A percentile compares a stretch with the other conserved stretches of the same genome.
These are phyloP conservation scores for Sorex fumeus DNA, from an alignment of 2,113 vertebrate genomes.

Conservation along the genomic window DNA sequence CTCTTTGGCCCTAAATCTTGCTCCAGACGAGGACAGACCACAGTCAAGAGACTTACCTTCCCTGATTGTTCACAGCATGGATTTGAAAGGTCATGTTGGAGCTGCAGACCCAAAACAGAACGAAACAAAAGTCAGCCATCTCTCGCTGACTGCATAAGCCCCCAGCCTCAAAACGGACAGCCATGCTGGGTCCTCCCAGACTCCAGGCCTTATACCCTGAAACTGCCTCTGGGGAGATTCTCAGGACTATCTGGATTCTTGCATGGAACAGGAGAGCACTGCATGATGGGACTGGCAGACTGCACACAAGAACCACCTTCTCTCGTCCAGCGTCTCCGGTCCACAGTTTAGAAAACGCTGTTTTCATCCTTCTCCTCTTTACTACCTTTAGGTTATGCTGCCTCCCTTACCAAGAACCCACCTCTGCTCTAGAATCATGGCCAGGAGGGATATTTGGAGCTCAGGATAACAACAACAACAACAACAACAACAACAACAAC, in stretches of 20 bases:
- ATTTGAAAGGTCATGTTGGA: conserved; percentile 94
- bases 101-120: conserved; percentile 84
- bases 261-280: neutral
- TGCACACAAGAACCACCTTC: neutral
- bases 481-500: too few relatives aligned
- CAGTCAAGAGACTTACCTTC: conserved; percentile 90
- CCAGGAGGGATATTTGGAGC: neutral
- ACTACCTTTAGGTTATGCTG: neutral
- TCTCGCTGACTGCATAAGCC: conserved; percentile 4
- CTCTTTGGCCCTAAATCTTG: conserved; percentile 32
- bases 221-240: conserved; percentile 15
- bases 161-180: neutral
- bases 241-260: conserved; percentile 8
- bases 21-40: neutral
- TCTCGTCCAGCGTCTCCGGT: neutral
- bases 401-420: neutral
- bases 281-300: neutral
- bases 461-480: neutral
- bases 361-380: neutral
- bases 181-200: neutral
- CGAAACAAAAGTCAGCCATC: conserved; percentile 56
- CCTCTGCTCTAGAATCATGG: neutral
- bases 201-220: neutral
- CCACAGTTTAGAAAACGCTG: neutral
- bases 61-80: conserved; percentile 95